phyloP scores from a whole-genome alignment of 2,113 vertebrate genomes.

The Egretta garzetta region DNA sequence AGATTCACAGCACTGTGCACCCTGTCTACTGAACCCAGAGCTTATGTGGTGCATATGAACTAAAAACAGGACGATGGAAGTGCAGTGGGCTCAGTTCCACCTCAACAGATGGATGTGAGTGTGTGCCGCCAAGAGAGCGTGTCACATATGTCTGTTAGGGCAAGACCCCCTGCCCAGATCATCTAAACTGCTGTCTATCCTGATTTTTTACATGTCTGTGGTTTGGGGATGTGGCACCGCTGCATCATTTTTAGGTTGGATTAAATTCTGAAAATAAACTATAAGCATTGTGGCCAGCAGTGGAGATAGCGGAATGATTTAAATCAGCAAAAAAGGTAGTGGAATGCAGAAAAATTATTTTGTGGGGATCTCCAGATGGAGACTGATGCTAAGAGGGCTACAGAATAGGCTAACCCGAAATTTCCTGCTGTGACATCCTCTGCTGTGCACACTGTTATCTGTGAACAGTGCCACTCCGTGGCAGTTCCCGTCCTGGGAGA shows the following conservation, averaged over 20 bases:
- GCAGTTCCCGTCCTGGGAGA: not conserved
- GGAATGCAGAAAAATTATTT: not conserved
- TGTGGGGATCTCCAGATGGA: not conserved
- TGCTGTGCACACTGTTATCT: not conserved
- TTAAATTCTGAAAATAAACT: not conserved
- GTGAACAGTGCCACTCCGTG: constrained; percentile 6
- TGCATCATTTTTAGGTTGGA: not conserved
- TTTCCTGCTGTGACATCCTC: not conserved
- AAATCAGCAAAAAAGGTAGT: not conserved
- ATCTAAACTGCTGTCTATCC: constrained; percentile 13
- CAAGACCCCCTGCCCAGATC: constrained; percentile 33
- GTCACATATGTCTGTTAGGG: constrained; percentile 33
- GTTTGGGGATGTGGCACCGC: not conserved
- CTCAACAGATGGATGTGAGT: not conserved
- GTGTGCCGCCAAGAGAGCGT: not conserved
- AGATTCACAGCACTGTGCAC: not conserved
- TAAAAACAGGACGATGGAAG: not conserved
- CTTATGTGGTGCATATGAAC: not conserved
- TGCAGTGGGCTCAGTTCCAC: constrained; percentile 3
- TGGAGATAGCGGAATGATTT: not conserved
- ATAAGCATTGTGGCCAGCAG: not conserved
- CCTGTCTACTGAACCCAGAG: not conserved
- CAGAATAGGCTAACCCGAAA: not conserved
- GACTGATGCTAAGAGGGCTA: not conserved
- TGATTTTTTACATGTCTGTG: not conserved